These are phyloP conservation scores for Esox niger DNA, from an alignment of 2,113 vertebrate species.

Conservation along the genomic window DNA sequence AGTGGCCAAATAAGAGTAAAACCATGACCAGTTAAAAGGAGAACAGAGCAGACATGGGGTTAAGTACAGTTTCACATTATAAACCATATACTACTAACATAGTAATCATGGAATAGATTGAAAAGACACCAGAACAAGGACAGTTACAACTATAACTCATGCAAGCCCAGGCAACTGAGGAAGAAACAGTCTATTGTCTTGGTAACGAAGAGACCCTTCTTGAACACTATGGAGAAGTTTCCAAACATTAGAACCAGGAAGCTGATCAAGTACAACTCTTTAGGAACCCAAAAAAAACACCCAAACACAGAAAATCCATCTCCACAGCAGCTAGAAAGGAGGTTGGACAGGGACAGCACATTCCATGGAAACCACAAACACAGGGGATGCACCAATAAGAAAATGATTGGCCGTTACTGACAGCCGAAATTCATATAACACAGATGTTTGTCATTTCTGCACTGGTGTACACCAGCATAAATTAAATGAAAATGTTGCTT, in stretches of 20 bases:
- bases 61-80: not conserved
- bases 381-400: too few relatives aligned
- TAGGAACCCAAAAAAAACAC: not conserved
- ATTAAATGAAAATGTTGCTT: too few relatives aligned
- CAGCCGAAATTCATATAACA: too few relatives aligned
- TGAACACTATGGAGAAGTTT: not conserved
- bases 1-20: too few relatives aligned
- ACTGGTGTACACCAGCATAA: too few relatives aligned
- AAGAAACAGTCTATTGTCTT: not conserved
- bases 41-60: not conserved
- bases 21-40: not conserved
- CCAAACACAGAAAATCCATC: conserved; percentile 21
- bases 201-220: not conserved
- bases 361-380: too few relatives aligned
- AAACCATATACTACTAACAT: not conserved
- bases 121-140: not conserved
- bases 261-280: not conserved
- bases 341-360: not conserved
- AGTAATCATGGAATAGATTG: not conserved
- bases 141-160: not conserved
- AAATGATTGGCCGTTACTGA: too few relatives aligned
- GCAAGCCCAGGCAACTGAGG: not conserved
- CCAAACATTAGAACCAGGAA: not conserved
- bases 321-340: conserved; percentile 3
- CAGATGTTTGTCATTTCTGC: too few relatives aligned